Percentiles rank a stretch among this genome's conserved stretches.
Evolutionary conservation across 1,140 invertebrate species (phyloP).

Genomic region (Potamilus streckersoni): DNA sequence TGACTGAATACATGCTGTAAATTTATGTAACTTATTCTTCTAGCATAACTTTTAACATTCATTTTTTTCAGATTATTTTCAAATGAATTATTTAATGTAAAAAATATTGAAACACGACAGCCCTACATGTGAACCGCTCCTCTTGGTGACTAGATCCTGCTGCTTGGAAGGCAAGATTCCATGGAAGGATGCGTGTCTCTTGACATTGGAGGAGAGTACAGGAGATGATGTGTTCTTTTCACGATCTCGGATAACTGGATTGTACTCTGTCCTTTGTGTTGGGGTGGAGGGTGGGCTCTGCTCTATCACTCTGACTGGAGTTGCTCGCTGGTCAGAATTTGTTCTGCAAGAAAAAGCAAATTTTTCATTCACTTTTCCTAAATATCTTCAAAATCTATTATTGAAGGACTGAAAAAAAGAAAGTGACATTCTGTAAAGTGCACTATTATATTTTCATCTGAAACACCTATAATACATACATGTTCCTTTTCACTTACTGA

Average conservation of each 20-base stretch:
- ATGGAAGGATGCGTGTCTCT: slow-evolving; percentile 51
- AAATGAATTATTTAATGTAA: too few species aligned
- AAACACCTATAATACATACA: too few species aligned
- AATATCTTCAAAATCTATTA: too few species aligned
- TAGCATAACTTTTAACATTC: too few species aligned
- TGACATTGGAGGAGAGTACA: slow-evolving; percentile 34
- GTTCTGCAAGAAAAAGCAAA: slow-evolving; percentile 8
- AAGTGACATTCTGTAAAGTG: too few species aligned
- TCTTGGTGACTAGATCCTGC: slow-evolving; percentile 18
- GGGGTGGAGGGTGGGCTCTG: slow-evolving; percentile 5
- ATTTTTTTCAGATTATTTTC: too few species aligned
- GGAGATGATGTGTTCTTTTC: slow-evolving; percentile 13
- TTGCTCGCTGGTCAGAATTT: slow-evolving; percentile 36
- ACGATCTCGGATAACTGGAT: slow-evolving; percentile 51
- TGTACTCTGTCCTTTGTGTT: slow-evolving; percentile 36
- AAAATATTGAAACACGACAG: neutral
- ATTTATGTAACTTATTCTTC: too few species aligned
- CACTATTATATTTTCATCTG: too few species aligned
- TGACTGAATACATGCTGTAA: too few species aligned
- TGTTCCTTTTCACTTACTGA: too few species aligned
- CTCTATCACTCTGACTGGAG: slow-evolving; percentile 23
- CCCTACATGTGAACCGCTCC: slow-evolving; percentile 30
- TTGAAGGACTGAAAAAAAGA: too few species aligned
- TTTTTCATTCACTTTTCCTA: neutral
- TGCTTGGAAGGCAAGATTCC: slow-evolving; percentile 52